A percentile compares a stretch with the other conserved stretches of the same genome.
These are phyloP conservation scores for Isichthys henryi DNA, from an alignment of 2,113 vertebrate species.

Conservation along the genomic window DNA sequence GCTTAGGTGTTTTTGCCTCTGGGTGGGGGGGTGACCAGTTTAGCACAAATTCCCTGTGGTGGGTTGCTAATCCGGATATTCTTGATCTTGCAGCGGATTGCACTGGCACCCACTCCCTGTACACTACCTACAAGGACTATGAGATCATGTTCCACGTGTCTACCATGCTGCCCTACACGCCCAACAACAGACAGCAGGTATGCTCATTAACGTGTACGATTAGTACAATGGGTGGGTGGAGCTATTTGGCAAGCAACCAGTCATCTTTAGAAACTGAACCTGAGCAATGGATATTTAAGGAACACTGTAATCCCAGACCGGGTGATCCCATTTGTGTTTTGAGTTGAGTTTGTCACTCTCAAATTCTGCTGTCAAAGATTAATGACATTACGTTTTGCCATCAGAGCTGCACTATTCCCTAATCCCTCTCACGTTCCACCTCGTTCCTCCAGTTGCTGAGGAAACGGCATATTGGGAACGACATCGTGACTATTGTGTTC, in stretches of 20 bases:
- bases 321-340: neutral
- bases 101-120: slow-evolving; percentile 87
- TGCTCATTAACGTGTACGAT: too few species aligned
- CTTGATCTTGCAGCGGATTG: slow-evolving; percentile 74
- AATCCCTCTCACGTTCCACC: neutral
- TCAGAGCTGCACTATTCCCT: neutral
- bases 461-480: slow-evolving; percentile 92
- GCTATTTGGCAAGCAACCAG: neutral
- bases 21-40: neutral
- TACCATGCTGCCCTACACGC: slow-evolving; percentile 88
- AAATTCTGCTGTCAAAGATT: neutral
- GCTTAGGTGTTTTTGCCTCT: neutral
- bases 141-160: slow-evolving; percentile 97
- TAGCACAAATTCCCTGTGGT: neutral
- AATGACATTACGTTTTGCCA: neutral
- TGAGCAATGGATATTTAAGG: neutral
- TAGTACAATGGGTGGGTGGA: neutral
- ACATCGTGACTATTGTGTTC: slow-evolving; percentile 96
- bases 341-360: neutral
- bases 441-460: slow-evolving; percentile 68
- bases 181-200: slow-evolving; percentile 97
- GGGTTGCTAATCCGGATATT: neutral
- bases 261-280: neutral
- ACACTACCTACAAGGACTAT: slow-evolving; percentile 91
- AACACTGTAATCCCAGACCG: neutral